A percentile compares a stretch with the other conserved stretches of the same genome.
phyloP scores from a whole-genome alignment of 2,888 invertebrate genomes.

The Temnothorax ravouxi region DNA sequence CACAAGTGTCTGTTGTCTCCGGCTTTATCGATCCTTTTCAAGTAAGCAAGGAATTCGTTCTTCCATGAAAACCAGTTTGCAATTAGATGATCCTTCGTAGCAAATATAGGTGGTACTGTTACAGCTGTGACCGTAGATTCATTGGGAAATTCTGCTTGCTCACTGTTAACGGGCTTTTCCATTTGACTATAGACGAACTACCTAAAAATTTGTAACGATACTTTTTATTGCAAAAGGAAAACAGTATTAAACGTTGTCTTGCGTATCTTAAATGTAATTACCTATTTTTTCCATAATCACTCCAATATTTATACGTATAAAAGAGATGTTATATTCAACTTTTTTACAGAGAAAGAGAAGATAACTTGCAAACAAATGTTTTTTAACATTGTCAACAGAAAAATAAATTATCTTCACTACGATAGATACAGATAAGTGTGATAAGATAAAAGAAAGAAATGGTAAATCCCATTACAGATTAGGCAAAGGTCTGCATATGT shows the following conservation, averaged over 20 bases:
- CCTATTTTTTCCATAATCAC: conserved; percentile 1
- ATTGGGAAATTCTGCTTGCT: not conserved
- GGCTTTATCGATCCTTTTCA: not conserved
- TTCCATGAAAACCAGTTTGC: conserved; percentile 59
- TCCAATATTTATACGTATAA: not conserved
- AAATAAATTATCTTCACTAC: not conserved
- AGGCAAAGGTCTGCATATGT: no score
- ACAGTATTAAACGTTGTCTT: not conserved
- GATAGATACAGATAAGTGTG: not conserved
- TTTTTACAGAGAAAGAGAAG: not conserved
- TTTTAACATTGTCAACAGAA: not conserved
- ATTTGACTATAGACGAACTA: not conserved
- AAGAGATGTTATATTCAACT: not conserved
- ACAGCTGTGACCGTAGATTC: not conserved
- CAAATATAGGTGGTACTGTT: conserved; percentile 14
- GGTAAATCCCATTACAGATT: no score
- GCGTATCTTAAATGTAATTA: not conserved
- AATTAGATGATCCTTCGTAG: conserved; percentile 46
- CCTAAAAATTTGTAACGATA: not conserved
- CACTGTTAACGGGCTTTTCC: not conserved
- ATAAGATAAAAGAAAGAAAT: no score
- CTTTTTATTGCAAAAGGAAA: conserved; percentile 4
- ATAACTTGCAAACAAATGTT: not conserved
- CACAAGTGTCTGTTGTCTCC: not conserved
- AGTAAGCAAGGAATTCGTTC: conserved; percentile 28